phyloP scores from a whole-genome alignment of 1,140 invertebrate species.

The Branchinecta lindahli region DNA sequence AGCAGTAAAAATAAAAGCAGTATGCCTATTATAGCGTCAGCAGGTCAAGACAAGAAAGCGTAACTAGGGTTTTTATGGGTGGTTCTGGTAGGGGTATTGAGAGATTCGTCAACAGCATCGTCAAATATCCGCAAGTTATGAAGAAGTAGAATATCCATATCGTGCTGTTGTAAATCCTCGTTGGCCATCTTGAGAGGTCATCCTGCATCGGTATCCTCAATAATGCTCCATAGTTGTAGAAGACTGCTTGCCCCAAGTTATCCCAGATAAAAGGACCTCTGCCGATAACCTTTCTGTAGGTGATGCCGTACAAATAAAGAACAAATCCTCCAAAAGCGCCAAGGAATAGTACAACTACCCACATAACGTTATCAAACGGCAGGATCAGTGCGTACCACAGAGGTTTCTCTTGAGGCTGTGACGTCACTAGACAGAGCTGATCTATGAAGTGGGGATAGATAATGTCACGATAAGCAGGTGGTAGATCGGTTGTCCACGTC shows the following conservation, averaged over 20 bases:
- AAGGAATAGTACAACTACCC: background rate
- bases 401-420: background rate
- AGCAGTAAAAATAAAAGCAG: too few relatives aligned
- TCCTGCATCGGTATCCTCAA: background rate
- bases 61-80: too few relatives aligned
- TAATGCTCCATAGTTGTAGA: background rate
- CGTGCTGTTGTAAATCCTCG: too few relatives aligned
- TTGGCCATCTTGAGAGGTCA: too few relatives aligned
- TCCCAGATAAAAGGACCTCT: background rate
- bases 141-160: too few relatives aligned
- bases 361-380: background rate
- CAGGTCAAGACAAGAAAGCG: too few relatives aligned
- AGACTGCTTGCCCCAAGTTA: background rate
- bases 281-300: background rate
- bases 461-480: background rate
- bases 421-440: background rate
- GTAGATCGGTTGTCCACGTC: background rate
- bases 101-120: too few relatives aligned
- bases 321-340: background rate
- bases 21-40: too few relatives aligned
- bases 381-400: background rate
- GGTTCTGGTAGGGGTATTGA: too few relatives aligned
- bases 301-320: background rate
- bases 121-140: too few relatives aligned
- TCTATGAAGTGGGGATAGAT: background rate